Base-by-base conservation (phyloP, 2,797 vertebrate genomes). In the Ctenochaetus hawaiiensis region DNA sequence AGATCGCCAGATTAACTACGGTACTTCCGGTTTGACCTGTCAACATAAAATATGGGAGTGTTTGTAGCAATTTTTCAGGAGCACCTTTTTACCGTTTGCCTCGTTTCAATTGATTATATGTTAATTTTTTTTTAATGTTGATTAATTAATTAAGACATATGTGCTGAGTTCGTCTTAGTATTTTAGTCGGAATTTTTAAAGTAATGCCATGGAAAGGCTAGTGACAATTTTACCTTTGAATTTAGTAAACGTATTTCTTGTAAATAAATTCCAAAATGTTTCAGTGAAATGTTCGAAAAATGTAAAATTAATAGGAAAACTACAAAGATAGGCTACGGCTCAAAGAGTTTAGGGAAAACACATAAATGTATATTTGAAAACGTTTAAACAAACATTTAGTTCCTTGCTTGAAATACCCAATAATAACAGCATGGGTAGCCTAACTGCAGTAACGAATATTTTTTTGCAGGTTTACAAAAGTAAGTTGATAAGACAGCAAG, bases 21-120 rank as follows among this genome's bases (percentile, higher is more conserved):
- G 0, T 4, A 6, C 13, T 84, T 91, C 90, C 85, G 71, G 20
- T 75, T 52, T 30, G 9, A 37, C 14, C 34, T 78, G 23, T 79
- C 84, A 87, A 80, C 72, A 86, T 88, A 90, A 87, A 53, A 70
- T 0, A 41, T 16, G 0, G 47, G 49, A 0, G 2, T 20, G 26
- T 5, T 11, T 64, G 30, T n/a, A 61, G 61, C 5, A 16, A n/a
- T 16, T 6, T 52, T 34, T 11, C 12, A 43, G 12, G 13, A 8
- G 17, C 1, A 7, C 2, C 18, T 1, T 51, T 45, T 26, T 4
- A 23, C 12, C 52, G 12, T 3, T 10, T 56, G 30, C 34, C 34
- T 2, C 16, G 10, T 22, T n/a, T 18, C 9, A 16, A 1, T 37
- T 41, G 30, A 26, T n/a, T 39, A 22, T 2, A 16, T n/a, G 11